A percentile compares a stretch with the other conserved stretches of the same genome.
Conservation (phyloP, 2,888 invertebrate genomes). For the Cerastoderma edule region DNA sequence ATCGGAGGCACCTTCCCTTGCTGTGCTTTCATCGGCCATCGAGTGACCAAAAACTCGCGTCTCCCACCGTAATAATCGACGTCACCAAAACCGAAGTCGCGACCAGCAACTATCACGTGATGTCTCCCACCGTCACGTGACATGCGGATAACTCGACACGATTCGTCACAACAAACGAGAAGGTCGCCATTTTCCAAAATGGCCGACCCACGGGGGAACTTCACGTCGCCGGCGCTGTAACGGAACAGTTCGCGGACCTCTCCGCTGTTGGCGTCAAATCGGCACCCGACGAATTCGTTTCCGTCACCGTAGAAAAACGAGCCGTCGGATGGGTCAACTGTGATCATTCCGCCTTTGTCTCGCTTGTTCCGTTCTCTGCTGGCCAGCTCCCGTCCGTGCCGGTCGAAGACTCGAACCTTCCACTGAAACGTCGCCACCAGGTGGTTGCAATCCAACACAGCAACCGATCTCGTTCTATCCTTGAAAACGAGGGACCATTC, state of each 20-base stretch:
- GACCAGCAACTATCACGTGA: background rate
- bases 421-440: background rate
- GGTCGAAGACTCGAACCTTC: no score
- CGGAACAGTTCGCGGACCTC: background rate
- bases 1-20: background rate
- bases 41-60: background rate
- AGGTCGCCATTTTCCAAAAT: background rate
- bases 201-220: background rate
- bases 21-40: background rate
- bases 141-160: background rate
- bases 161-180: background rate
- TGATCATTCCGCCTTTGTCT: background rate
- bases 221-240: background rate
- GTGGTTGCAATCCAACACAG: background rate
- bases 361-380: background rate
- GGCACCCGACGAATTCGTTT: background rate
- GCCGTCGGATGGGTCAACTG: background rate
- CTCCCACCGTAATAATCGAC: background rate
- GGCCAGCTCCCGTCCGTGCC: no score
- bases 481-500: background rate
- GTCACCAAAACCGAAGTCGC: background rate
- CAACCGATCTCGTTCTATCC: background rate
- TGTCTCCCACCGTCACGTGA: background rate
- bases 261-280: background rate
- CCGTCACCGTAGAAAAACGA: background rate